Percentiles rank a stretch among this genome's conserved stretches.
These are phyloP conservation scores for Idaea straminata DNA, from an alignment of 2,888 invertebrate species.

Conservation along the genomic window DNA sequence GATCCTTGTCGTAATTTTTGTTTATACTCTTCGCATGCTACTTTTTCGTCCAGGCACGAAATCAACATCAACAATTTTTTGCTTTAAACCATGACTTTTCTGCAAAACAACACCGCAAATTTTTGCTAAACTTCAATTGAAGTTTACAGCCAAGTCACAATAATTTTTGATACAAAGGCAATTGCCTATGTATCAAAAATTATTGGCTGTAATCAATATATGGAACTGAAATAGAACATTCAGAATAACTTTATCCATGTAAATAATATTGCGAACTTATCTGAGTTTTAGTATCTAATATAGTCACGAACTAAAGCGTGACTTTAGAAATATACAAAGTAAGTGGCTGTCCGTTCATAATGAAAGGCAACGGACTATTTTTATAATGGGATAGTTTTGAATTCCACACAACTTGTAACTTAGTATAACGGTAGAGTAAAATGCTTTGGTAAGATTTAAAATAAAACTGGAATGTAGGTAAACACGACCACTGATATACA, in stretches of 20 bases:
- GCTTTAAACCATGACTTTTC: too few species aligned
- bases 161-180: too few species aligned
- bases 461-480: neutral
- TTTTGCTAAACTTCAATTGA: too few species aligned
- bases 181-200: neutral
- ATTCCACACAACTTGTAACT: neutral
- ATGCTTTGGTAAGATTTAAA: neutral
- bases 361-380: neutral
- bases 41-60: conserved; percentile 12
- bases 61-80: neutral
- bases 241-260: conserved; percentile 46
- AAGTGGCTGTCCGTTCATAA: conserved; percentile 11
- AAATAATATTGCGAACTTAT: conserved; percentile 64
- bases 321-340: conserved; percentile 42
- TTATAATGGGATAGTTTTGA: neutral
- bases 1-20: conserved; percentile 33
- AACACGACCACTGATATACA: neutral
- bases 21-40: conserved; percentile 31
- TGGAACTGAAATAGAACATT: conserved; percentile 32
- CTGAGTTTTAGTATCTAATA: conserved; percentile 57
- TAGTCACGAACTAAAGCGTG: conserved; percentile 66
- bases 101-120: neutral
- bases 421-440: neutral
- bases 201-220: conserved; percentile 10
- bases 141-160: too few species aligned